Evolutionary conservation across 2,888 invertebrate genomes (phyloP).

Genomic region (Coenonympha arcania): DNA sequence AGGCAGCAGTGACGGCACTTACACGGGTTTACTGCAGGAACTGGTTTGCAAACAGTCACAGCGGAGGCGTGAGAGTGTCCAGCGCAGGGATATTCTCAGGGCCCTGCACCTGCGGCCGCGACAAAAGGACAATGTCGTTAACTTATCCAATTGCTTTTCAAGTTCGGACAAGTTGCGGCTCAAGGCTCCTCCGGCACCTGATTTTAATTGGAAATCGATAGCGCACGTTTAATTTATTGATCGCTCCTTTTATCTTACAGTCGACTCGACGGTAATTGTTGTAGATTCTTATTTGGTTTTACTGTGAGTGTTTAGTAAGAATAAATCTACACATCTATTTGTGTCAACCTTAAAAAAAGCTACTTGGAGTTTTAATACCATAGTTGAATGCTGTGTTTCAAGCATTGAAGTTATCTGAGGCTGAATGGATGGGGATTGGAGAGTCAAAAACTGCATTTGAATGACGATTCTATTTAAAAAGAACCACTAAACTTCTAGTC

Average conservation of each 20-base stretch:
- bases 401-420: too few species aligned
- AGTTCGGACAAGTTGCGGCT: slow-evolving; percentile 51
- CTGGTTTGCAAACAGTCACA: slow-evolving; percentile 60
- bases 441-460: too few species aligned
- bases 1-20: slow-evolving; percentile 59
- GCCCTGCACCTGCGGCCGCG: slow-evolving; percentile 57
- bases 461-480: too few species aligned
- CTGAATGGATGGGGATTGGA: too few species aligned
- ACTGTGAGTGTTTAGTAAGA: too few species aligned
- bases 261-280: background rate
- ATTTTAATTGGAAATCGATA: slow-evolving; percentile 21
- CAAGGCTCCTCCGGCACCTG: slow-evolving; percentile 25
- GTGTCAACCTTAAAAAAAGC: too few species aligned
- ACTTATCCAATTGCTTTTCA: slow-evolving; percentile 59
- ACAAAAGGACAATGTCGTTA: slow-evolving; percentile 60
- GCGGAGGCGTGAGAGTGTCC: slow-evolving; percentile 70
- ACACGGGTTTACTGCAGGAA: slow-evolving; percentile 51
- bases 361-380: too few species aligned
- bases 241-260: slow-evolving; percentile 8
- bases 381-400: too few species aligned
- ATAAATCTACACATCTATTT: too few species aligned
- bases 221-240: slow-evolving; percentile 1
- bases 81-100: slow-evolving; percentile 63
- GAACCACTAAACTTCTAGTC: too few species aligned
- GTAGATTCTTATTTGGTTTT: background rate